phyloP scores from a whole-genome alignment of 2,888 invertebrate species.

The Argynnis bischoffii region DNA sequence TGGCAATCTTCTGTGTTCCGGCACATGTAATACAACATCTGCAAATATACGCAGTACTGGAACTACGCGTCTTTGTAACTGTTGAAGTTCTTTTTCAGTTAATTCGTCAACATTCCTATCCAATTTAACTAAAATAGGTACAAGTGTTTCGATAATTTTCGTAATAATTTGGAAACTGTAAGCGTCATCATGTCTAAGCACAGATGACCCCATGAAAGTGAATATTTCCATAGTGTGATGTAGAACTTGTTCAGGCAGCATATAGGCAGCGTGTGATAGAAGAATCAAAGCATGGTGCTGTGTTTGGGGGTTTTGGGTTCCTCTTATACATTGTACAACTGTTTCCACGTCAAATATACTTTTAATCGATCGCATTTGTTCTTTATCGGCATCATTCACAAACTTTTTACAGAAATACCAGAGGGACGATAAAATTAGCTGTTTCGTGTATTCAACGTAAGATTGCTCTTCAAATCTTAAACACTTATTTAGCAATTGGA shows the following conservation, averaged over 20 bases:
- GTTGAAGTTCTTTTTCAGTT: constrained; percentile 62
- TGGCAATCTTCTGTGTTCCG: constrained; percentile 93
- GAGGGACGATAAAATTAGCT: constrained; percentile 90
- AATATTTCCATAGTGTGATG: constrained; percentile 98
- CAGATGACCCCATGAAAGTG: constrained; percentile 97
- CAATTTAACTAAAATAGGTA: constrained; percentile 89
- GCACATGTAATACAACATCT: constrained; percentile 94
- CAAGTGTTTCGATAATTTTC: constrained; percentile 93
- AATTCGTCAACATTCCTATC: constrained; percentile 64
- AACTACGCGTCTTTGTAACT: constrained; percentile 76
- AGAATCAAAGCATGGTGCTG: constrained; percentile 96
- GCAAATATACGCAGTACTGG: constrained; percentile 94
- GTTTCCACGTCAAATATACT: constrained; percentile 86
- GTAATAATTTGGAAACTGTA: constrained; percentile 97
- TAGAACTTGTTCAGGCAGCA: constrained; percentile 92
- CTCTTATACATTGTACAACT: constrained; percentile 93
- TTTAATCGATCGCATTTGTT: constrained; percentile 71
- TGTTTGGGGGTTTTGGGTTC: constrained; percentile 96
- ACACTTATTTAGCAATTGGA: constrained; percentile 90
- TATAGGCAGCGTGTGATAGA: constrained; percentile 88
- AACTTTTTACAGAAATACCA: constrained; percentile 87
- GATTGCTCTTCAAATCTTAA: constrained; percentile 91
- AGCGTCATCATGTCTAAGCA: constrained; percentile 95
- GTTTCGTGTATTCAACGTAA: constrained; percentile 93
- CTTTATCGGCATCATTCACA: constrained; percentile 64